Base-by-base conservation (phyloP, 2,797 vertebrate genomes). In the Capromys pilorides region DNA sequence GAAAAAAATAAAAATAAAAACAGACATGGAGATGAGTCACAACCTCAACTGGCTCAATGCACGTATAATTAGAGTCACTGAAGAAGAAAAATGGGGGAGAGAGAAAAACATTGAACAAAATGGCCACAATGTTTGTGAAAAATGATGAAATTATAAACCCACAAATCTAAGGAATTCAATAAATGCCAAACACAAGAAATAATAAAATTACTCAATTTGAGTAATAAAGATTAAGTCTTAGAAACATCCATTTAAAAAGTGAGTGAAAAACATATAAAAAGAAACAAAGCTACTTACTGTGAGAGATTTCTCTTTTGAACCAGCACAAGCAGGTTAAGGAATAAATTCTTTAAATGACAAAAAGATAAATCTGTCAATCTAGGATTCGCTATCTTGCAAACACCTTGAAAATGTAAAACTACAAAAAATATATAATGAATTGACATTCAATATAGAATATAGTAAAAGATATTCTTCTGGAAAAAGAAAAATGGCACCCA, bases 171-270 rank as follows among this genome's bases (percentile, higher is more conserved):
- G 26, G 93, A 91, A 33, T 33, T 89, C 81, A 93, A 54, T 59
- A 78, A 88, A 67, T 79, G 2, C 9, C 69, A 75, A 75, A 31
- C 2, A 95, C 26, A 82, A 89, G 66, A 87, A 92, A 90, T 75
- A 87, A 69, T 82, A 85, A 85, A 79, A 75, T 26, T 95, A 19
- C 19, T 93, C 64, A 86, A 86, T 45, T 61, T 79, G 41, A 62
- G 1, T 49, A 88, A 51, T 66, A 92, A 94, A 86, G n/a, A 81
- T 26, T 92, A 95, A 57, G 71, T 26, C 45, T 88, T 91, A 57
- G 22, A 88, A 88, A 49, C 2, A 33, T 16, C 19, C 16, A 86
- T 5, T 6, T 9, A 69, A 64, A 67, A n/a, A 59, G 86, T 54
- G 45, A 28, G n/a, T 6, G 6, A 16, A 33, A 66, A n/a, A 2